Percentiles rank a stretch among this genome's conserved stretches.
These are phyloP conservation scores for Parnassius smintheus DNA, from an alignment of 2,888 invertebrate genomes.

Conservation along the genomic window DNA sequence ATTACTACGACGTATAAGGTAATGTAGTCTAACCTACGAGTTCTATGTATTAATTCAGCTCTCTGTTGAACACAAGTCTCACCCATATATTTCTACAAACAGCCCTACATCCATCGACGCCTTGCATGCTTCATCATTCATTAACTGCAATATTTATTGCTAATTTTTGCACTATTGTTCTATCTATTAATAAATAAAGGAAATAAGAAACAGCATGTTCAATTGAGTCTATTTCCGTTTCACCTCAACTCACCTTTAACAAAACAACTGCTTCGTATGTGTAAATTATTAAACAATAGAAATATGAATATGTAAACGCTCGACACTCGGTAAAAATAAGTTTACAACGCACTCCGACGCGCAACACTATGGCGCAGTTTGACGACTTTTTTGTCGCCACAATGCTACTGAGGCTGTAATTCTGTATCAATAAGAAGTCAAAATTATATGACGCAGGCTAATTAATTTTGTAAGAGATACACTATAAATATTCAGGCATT, in stretches of 20 bases:
- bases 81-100: no score
- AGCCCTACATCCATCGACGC: no score
- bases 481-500: no score
- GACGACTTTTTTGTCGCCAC: background rate
- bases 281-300: constrained; percentile 23
- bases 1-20: no score
- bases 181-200: constrained; percentile 2
- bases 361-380: constrained; percentile 8
- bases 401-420: no score
- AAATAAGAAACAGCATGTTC: background rate
- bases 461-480: no score
- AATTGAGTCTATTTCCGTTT: constrained; percentile 19
- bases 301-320: constrained; percentile 22
- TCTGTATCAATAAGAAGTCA: no score
- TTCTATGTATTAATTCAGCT: no score
- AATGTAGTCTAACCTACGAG: no score
- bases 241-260: constrained; percentile 8
- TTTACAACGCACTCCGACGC: constrained; percentile 8
- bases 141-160: background rate
- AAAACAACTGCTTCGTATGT: background rate
- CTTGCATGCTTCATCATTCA: background rate
- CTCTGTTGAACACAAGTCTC: background rate
- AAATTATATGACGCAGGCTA: no score
- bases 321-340: constrained; percentile 10
- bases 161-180: constrained; percentile 1